Evolutionary conservation across 2,888 invertebrate species (phyloP).

Genomic region (Stegana nigrithorax): DNA sequence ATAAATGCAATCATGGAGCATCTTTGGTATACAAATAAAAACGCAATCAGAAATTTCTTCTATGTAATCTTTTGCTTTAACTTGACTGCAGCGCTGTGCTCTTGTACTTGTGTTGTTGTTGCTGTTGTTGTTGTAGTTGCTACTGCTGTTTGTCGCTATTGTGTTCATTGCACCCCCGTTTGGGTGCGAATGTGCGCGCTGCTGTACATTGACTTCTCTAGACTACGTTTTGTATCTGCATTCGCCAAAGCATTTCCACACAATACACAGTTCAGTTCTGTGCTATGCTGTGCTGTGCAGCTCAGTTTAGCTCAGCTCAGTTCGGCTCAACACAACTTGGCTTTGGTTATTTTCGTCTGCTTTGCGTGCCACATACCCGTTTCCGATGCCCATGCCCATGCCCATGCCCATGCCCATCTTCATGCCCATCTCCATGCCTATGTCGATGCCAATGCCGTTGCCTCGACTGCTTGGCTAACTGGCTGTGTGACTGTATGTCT

Average conservation of each 20-base stretch:
- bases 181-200: background rate
- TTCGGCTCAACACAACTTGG: too few species aligned
- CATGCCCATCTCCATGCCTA: constrained; percentile 21
- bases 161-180: constrained; percentile 56
- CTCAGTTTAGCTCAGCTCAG: too few species aligned
- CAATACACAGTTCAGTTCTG: too few species aligned
- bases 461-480: background rate
- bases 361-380: constrained; percentile 1
- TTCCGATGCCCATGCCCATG: constrained; percentile 8
- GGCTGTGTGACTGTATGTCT: too few species aligned
- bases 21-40: too few species aligned
- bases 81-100: background rate
- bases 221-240: constrained; percentile 59
- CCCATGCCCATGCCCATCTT: too few species aligned
- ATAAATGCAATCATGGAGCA: too few species aligned
- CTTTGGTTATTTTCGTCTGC: background rate
- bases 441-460: too few species aligned
- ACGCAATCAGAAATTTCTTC: background rate
- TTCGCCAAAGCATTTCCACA: constrained; percentile 34
- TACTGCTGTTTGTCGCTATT: background rate
- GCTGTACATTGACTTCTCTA: constrained; percentile 64
- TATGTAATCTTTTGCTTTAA: background rate
- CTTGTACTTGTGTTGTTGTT: background rate
- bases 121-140: constrained; percentile 12
- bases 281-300: too few species aligned